Percentiles rank a stretch among this genome's conserved stretches.
Conservation (phyloP, 2,797 vertebrate genomes). For the Peromyscus melanophrys region DNA sequence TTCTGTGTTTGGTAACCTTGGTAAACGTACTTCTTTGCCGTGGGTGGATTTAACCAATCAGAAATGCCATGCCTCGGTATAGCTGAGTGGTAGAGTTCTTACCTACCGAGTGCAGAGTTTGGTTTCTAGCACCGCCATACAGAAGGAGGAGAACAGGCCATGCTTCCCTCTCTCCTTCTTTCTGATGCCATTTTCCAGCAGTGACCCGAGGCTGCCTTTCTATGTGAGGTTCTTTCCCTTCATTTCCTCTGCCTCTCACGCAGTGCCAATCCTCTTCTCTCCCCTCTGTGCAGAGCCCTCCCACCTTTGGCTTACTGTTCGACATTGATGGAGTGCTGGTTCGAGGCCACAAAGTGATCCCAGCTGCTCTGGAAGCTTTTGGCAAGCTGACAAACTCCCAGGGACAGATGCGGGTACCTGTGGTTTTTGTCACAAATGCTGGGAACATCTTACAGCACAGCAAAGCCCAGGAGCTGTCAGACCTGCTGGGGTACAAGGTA, state of each 20-base stretch:
- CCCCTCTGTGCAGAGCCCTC: constrained; percentile 80
- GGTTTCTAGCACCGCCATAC: too few relatives aligned
- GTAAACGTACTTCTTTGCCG: background rate
- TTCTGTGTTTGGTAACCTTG: background rate
- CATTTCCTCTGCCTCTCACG: background rate
- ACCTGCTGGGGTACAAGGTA: constrained; percentile 94
- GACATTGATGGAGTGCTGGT: constrained; percentile 98
- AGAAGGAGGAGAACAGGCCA: background rate
- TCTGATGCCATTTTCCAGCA: background rate
- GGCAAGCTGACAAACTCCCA: constrained; percentile 90
- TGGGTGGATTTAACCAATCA: background rate
- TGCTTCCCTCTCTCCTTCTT: background rate
- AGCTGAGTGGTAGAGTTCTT: background rate
- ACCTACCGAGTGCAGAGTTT: background rate
- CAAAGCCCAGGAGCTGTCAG: constrained; percentile 95
- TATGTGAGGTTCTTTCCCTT: background rate
- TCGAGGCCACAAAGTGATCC: constrained; percentile 94
- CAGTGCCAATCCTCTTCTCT: background rate
- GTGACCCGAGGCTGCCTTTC: background rate
- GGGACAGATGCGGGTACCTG: constrained; percentile 94
- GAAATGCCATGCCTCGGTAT: background rate
- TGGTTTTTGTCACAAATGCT: constrained; percentile 98
- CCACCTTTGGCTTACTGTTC: constrained; percentile 95
- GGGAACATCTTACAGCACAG: constrained; percentile 94
- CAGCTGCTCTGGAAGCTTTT: constrained; percentile 95